Percentiles rank a stretch among this genome's conserved stretches.
These are phyloP conservation scores for Tupaia tana DNA, from an alignment of 2,113 vertebrate species.

Conservation along the genomic window DNA sequence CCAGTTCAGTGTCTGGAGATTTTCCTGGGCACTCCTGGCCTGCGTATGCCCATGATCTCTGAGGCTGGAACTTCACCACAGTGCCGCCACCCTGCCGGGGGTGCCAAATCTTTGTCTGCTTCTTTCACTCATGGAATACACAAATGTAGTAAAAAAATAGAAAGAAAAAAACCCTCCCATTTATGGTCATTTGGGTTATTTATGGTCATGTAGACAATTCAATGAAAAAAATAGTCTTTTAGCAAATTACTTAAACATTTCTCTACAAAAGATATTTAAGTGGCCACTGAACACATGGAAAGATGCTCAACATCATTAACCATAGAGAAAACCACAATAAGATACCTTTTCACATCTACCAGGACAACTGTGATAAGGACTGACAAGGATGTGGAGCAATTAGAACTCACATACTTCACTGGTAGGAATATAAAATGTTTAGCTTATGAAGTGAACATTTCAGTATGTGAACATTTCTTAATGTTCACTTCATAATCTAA, in stretches of 20 bases:
- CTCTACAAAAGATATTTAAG: background rate
- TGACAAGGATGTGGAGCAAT: too few relatives aligned
- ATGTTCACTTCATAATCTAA: too few relatives aligned
- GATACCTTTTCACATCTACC: background rate
- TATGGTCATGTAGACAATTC: background rate
- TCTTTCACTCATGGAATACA: background rate
- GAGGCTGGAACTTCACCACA: too few relatives aligned
- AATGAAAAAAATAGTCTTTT: background rate
- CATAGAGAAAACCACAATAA: background rate
- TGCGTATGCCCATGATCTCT: too few relatives aligned
- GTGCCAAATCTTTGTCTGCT: too few relatives aligned
- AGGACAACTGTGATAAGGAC: too few relatives aligned
- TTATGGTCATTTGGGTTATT: background rate
- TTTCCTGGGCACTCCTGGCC: too few relatives aligned
- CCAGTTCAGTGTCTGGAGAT: too few relatives aligned
- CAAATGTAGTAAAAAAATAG: background rate
- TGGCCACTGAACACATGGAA: background rate
- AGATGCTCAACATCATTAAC: background rate
- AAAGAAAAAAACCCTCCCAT: background rate
- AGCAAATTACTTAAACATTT: background rate
- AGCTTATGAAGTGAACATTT: too few relatives aligned
- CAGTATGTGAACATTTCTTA: too few relatives aligned
- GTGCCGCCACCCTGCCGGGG: too few relatives aligned
- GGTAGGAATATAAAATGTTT: background rate
- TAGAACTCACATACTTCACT: background rate